Percentiles rank a stretch among this genome's conserved stretches.
Conservation (phyloP, 1,140 invertebrate species). For the Sarcophaga bullata region DNA sequence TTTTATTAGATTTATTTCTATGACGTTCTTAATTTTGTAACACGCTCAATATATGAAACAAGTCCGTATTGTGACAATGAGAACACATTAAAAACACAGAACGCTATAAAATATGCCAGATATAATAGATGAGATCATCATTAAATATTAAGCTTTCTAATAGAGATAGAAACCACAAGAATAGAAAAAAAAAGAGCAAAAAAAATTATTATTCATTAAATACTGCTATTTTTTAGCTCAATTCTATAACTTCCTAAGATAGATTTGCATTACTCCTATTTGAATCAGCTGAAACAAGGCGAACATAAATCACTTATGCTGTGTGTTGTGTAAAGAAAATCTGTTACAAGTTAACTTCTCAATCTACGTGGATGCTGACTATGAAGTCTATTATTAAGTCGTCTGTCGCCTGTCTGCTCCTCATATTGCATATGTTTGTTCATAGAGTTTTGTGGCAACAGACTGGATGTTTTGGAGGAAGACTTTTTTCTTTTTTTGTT, state of each 20-base stretch:
- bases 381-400: not conserved
- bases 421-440: not conserved
- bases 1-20: not conserved
- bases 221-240: not conserved
- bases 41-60: constrained; percentile 8
- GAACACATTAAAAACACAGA: not conserved
- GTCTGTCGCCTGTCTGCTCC: too few relatives aligned
- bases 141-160: not conserved
- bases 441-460: not conserved
- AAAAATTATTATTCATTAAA: not conserved
- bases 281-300: too few relatives aligned
- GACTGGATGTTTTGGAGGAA: too few relatives aligned
- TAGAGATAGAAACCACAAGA: not conserved
- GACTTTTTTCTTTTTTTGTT: not conserved
- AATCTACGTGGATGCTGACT: not conserved
- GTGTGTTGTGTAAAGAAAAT: not conserved
- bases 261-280: too few relatives aligned
- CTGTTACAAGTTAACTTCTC: constrained; percentile 13
- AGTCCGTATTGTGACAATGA: constrained; percentile 2
- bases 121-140: not conserved
- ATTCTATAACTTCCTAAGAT: not conserved
- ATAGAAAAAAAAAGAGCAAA: not conserved
- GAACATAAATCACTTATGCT: not conserved
- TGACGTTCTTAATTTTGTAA: constrained; percentile 15
- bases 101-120: not conserved